Conservation (phyloP, 2,113 vertebrate genomes). For the Mobula hypostoma region DNA sequence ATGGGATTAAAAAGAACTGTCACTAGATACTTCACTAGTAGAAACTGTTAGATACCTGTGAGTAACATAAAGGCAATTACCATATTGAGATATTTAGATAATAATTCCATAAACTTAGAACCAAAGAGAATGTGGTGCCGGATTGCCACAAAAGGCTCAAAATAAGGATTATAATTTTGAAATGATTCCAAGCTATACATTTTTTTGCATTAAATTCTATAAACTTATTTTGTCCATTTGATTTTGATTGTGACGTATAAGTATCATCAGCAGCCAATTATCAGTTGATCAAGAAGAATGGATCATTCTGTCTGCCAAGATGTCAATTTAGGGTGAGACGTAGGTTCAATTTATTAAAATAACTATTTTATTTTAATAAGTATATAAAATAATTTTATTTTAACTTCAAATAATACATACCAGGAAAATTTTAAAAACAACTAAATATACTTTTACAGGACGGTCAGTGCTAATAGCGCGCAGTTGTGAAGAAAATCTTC, state of each 20-base stretch:
- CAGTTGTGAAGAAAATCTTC: too few species aligned
- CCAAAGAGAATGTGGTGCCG: neutral
- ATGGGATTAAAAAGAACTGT: neutral
- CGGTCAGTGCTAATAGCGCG: too few species aligned
- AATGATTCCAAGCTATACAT: neutral
- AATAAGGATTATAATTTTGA: neutral
- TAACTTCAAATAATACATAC: neutral
- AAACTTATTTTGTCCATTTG: neutral
- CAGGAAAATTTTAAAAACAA: neutral
- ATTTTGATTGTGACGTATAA: neutral
- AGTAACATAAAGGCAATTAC: neutral
- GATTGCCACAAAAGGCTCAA: neutral
- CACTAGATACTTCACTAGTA: neutral
- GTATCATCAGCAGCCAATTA: neutral
- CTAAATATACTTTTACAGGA: too few species aligned
- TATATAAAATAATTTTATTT: neutral
- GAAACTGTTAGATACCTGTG: neutral
- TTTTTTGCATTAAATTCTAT: neutral
- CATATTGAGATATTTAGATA: neutral
- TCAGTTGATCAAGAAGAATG: neutral
- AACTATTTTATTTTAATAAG: too few species aligned
- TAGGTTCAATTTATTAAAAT: too few species aligned
- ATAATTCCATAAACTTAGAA: neutral
- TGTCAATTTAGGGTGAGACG: neutral
- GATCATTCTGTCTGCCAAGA: neutral